Percentiles rank a stretch among this genome's conserved stretches.
These are phyloP conservation scores for Staurois parvus DNA, from an alignment of 2,797 vertebrate genomes.

Conservation along the genomic window DNA sequence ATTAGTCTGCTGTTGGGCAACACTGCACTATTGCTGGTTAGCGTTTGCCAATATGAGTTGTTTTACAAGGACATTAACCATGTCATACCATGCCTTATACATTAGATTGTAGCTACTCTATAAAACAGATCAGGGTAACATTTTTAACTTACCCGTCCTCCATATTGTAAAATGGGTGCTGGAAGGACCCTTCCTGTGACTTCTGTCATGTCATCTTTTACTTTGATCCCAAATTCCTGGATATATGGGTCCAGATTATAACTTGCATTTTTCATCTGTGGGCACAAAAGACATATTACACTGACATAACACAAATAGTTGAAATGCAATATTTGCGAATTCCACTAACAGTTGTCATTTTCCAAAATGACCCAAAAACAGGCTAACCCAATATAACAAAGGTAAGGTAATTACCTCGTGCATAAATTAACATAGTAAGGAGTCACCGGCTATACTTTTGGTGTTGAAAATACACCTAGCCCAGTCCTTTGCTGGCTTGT, in stretches of 20 bases:
- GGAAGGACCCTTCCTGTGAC: conserved; percentile 96
- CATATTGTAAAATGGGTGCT: conserved; percentile 96
- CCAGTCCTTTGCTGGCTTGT: no score
- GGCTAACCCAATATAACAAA: no score
- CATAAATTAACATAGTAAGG: no score
- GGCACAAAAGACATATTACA: not conserved
- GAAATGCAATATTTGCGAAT: not conserved
- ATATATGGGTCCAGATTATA: conserved; percentile 98
- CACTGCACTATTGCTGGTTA: no score
- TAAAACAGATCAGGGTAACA: not conserved
- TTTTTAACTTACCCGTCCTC: conserved; percentile 88
- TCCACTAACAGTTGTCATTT: not conserved
- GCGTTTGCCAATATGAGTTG: no score
- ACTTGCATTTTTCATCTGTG: conserved; percentile 98
- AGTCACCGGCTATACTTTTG: no score
- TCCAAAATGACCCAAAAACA: no score
- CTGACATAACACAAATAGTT: not conserved
- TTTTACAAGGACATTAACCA: no score
- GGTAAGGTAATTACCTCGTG: no score
- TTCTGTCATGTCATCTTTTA: conserved; percentile 98
- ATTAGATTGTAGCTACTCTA: not conserved
- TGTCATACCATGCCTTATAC: not conserved
- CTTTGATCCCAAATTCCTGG: conserved; percentile 98
- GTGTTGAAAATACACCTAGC: no score
- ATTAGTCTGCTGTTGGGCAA: no score